phyloP scores from a whole-genome alignment of 2,888 invertebrate species.

The Hololepta plana region DNA sequence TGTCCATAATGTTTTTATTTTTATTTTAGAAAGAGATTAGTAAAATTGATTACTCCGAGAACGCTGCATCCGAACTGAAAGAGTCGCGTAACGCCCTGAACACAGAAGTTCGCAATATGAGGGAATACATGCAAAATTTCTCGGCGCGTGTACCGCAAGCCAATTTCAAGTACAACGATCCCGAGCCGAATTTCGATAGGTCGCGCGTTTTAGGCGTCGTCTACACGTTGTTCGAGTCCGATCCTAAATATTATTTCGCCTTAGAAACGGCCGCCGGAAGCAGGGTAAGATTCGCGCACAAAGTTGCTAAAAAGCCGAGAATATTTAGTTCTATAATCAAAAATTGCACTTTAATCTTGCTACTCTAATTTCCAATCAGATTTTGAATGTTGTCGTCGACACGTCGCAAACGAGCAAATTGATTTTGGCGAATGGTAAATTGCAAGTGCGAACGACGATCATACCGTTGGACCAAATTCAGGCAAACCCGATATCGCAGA shows the following conservation, averaged over 20 bases:
- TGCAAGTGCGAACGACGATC: slow-evolving; percentile 67
- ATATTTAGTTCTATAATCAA: slow-evolving; percentile 2
- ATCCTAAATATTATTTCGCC: slow-evolving; percentile 54
- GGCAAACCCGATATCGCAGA: slow-evolving; percentile 38
- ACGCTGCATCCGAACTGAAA: slow-evolving; percentile 34
- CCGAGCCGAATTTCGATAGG: slow-evolving; percentile 48
- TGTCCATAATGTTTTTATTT: no score
- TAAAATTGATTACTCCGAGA: slow-evolving; percentile 47
- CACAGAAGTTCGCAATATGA: slow-evolving; percentile 34
- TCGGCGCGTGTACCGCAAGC: slow-evolving; percentile 37
- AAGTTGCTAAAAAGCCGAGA: neutral
- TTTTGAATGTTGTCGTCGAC: slow-evolving; percentile 62
- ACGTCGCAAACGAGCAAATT: slow-evolving; percentile 69
- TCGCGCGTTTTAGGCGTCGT: slow-evolving; percentile 57
- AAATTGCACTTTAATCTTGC: slow-evolving; percentile 1
- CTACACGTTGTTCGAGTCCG: slow-evolving; percentile 60
- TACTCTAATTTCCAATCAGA: slow-evolving; percentile 5
- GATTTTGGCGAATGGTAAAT: slow-evolving; percentile 63
- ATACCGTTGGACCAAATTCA: slow-evolving; percentile 82
- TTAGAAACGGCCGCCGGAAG: slow-evolving; percentile 76
- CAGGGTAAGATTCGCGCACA: slow-evolving; percentile 35
- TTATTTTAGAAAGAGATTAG: slow-evolving; percentile 29
- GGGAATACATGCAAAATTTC: slow-evolving; percentile 38
- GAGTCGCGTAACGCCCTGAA: slow-evolving; percentile 30
- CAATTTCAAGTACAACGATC: slow-evolving; percentile 59